Base-by-base conservation (phyloP, 2,888 invertebrate genomes). In the Chesias legatella region DNA sequence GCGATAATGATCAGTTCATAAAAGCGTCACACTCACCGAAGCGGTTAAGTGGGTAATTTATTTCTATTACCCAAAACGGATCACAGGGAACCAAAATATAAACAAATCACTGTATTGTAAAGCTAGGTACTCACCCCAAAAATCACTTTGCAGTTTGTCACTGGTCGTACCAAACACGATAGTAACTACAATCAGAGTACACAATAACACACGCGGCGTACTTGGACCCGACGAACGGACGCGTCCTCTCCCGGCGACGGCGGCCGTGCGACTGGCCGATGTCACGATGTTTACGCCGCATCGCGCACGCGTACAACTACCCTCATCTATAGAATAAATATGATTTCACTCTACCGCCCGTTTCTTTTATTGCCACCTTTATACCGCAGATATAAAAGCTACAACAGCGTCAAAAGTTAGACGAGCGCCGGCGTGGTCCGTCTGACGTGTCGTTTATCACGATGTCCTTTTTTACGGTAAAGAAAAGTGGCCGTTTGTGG, bases 251-350 rank as follows among this genome's bases (percentile, higher is more conserved):
- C 59, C 70, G 63, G 63, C 72, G 66, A 47, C 59, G 52, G 61
- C 51, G 71, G 73, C 64, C 73, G 63, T 63, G 65, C 67, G 63
- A 81, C 81, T 79, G 72, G 59, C 60, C 5, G 58, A 55, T 51
- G 53, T 43, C 63, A 63, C 69, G 57, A 63, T 83, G 83, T 84
- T 83, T 83, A 83, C 80, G 72, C 63, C 68, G 56, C 44, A 37
- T 21, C 62, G 61, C 80, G 81, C 84, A 74, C 70, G 84, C 83
- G 81, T 60, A 37, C 54, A 34, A 58, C 73, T 74, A 77, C 79
- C 80, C 74, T 70, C 73, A 40, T 43, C 40, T 53, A 48, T 32
- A 22, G 41, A 49, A 42, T 45, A 46, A 43, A 54, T 51, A 43
- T 45, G 41, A 49, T 48, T 48, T 41, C 45, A 42, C 45, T 51